Percentiles rank a stretch among this genome's conserved stretches.
Evolutionary conservation across 2,797 vertebrate species (phyloP).

Genomic region (Amblyopsis hoosieri): DNA sequence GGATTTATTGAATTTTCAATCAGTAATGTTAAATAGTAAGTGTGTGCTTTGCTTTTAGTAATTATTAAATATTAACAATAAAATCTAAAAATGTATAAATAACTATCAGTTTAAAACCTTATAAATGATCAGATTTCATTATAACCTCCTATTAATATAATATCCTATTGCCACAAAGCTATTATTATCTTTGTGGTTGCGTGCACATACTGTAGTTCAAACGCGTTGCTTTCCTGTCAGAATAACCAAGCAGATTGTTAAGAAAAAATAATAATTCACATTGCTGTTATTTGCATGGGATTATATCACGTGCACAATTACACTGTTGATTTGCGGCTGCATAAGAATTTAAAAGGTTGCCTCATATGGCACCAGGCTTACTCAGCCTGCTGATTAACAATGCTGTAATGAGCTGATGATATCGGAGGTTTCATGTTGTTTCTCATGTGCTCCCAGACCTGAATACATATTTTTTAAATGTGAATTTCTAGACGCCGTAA

Average conservation of each 20-base stretch:
- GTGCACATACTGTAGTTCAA: background rate
- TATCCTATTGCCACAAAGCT: too few species aligned
- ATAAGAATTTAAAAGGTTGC: background rate
- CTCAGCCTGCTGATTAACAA: background rate
- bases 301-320: background rate
- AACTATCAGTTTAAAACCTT: too few species aligned
- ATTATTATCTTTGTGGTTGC: too few species aligned
- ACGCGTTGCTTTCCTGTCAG: background rate
- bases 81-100: too few species aligned
- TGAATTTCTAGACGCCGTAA: too few species aligned
- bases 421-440: background rate
- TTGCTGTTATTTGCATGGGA: background rate
- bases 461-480: too few species aligned
- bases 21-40: too few species aligned
- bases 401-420: background rate
- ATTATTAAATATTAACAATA: too few species aligned
- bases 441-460: slow-evolving; percentile 8
- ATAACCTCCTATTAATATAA: too few species aligned
- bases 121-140: too few species aligned
- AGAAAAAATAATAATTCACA: background rate
- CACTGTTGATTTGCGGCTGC: background rate
- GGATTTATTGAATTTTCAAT: background rate
- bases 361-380: background rate
- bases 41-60: too few species aligned
- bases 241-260: background rate